These are phyloP conservation scores for Ormyrus thymus DNA, from an alignment of 2,888 invertebrate genomes.

Conservation along the genomic window DNA sequence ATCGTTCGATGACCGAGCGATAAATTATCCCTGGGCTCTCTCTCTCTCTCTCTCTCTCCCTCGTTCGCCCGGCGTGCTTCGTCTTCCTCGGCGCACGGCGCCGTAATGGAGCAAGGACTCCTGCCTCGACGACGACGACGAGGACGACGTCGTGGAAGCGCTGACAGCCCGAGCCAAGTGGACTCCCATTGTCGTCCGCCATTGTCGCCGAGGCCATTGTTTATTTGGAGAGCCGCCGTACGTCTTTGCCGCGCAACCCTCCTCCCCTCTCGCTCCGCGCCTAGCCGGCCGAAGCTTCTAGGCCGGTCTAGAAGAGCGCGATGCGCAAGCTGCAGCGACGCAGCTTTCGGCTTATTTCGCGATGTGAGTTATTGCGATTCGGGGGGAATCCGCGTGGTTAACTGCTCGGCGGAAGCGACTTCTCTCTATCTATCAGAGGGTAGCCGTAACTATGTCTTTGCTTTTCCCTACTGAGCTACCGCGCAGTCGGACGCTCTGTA, in stretches of 20 bases:
- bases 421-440: slow-evolving; percentile 34
- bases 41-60: slow-evolving; percentile 10
- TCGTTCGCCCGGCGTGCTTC: background rate
- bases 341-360: slow-evolving; percentile 20
- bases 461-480: no score
- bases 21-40: slow-evolving; percentile 46
- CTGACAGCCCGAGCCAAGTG: slow-evolving; percentile 46
- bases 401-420: slow-evolving; percentile 25
- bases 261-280: background rate
- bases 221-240: background rate
- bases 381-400: background rate
- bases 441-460: background rate
- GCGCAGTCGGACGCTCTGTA: no score
- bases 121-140: background rate
- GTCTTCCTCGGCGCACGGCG: slow-evolving; percentile 17
- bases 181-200: slow-evolving; percentile 41
- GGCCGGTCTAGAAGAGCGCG: slow-evolving; percentile 15
- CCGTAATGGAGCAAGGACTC: slow-evolving; percentile 31
- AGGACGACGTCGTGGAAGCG: slow-evolving; percentile 1
- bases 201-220: slow-evolving; percentile 37
- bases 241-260: slow-evolving; percentile 28
- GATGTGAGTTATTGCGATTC: slow-evolving; percentile 49
- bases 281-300: slow-evolving; percentile 28
- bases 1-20: slow-evolving; percentile 19
- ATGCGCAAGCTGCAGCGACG: slow-evolving; percentile 2